These are phyloP conservation scores for Silurus lanzhouensis DNA, from an alignment of 2,797 vertebrate genomes.

Conservation along the genomic window DNA sequence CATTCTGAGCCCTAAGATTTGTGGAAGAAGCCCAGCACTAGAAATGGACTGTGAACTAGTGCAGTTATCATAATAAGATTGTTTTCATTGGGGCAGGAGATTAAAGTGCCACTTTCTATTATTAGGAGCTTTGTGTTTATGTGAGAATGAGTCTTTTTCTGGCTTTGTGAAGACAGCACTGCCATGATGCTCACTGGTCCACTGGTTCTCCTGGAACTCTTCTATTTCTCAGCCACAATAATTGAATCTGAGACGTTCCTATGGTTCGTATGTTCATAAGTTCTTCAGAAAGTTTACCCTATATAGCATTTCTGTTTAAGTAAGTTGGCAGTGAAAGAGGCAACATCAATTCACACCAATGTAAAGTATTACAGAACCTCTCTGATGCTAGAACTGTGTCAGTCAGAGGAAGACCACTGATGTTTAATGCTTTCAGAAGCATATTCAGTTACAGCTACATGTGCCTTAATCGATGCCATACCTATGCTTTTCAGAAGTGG, in stretches of 20 bases:
- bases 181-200: constrained; percentile 47
- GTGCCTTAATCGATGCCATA: constrained; percentile 1
- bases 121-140: constrained; percentile 17
- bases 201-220: constrained; percentile 36
- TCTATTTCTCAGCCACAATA: constrained; percentile 41
- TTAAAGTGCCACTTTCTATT: constrained; percentile 13
- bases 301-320: neutral
- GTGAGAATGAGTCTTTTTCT: constrained; percentile 44
- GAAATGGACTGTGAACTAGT: neutral
- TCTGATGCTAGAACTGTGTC: neutral
- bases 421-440: neutral
- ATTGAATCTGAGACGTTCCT: constrained; percentile 17
- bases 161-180: constrained; percentile 52
- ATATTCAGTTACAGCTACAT: neutral
- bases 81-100: neutral
- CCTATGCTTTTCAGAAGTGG: neutral
- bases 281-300: neutral
- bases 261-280: neutral
- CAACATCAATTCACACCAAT: neutral
- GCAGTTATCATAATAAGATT: neutral
- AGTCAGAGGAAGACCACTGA: neutral
- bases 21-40: neutral
- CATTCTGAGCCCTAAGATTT: constrained; percentile 5
- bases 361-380: neutral
- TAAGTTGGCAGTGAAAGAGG: neutral